Evolutionary conservation across 2,797 vertebrate species (phyloP), one percentile per base, ranked within the genome.

Genomic region (Melanotaenia nigrans): DNA sequence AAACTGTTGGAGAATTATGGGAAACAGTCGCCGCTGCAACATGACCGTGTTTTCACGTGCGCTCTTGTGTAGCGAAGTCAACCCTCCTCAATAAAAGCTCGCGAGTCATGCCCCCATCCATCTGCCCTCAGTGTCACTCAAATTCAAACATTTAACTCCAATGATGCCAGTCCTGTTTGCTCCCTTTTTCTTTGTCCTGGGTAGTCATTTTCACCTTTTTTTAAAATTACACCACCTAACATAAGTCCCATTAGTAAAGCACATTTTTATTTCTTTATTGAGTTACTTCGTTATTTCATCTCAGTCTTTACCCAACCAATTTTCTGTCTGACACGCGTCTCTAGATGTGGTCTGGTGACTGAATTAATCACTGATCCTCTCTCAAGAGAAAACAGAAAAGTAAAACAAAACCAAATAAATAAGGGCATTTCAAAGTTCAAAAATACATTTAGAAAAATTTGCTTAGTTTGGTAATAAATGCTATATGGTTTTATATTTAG

Each of bases 101-200:
- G 84, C 65, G 78, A 88, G 88, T 84, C 75, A 56, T 24, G 65
- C 73, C 65, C 64, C 60, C 40, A 33, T 59, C 62, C 45, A 57
- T 57, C 77, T 73, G 58, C 62, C 33, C 16, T 49, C 49, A 61
- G 1, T 25, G 77, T 60, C 77, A 45, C 33, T 70, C 69, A 42
- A 22, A 68, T 63, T 25, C 9, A 22, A 49, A 71, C 65, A 32
- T 54, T 89, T 86, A 85, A 86, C 82, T 90, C 83, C 62, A 71
- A 2, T 58, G 49, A 61, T 78, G 71, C 78, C 71, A 87, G 30
- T 57, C 16, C 40, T 9, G 40, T 16, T 35, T n/a, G 18, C 4
- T 4, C 30, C 4, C 3, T 5, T 5, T 9, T 16, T 11, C 10
- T 36, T 36, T 36, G 10, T 36, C 35, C 1, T 11, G 8, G 35